Evolutionary conservation across 2,888 invertebrate genomes (phyloP).

Genomic region (Phalera bucephala): DNA sequence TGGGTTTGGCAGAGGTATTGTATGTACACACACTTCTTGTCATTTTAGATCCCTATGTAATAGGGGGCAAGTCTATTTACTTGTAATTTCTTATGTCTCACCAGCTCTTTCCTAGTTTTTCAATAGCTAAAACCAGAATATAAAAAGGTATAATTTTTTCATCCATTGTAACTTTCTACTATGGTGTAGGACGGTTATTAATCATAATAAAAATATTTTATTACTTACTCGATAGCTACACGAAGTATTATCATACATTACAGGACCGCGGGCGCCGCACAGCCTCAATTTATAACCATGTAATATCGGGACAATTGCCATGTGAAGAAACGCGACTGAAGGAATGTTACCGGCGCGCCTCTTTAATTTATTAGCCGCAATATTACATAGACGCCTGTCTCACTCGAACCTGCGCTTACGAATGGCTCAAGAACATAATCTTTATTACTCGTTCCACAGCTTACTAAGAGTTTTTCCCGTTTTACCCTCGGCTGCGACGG

Average conservation of each 20-base stretch:
- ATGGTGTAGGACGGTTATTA: too few relatives aligned
- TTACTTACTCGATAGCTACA: slow-evolving; percentile 40
- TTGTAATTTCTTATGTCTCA: too few relatives aligned
- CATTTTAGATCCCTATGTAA: too few relatives aligned
- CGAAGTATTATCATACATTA: slow-evolving; percentile 55
- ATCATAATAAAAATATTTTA: slow-evolving; percentile 52
- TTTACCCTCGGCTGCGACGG: slow-evolving; percentile 47
- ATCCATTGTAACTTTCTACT: too few relatives aligned
- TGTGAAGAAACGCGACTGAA: slow-evolving; percentile 57
- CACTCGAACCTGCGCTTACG: slow-evolving; percentile 40
- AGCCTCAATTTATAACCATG: slow-evolving; percentile 64
- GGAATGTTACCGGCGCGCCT: slow-evolving; percentile 53
- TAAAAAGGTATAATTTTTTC: too few relatives aligned
- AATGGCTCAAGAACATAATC: slow-evolving; percentile 65
- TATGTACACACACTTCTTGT: too few relatives aligned
- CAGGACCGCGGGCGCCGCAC: slow-evolving; percentile 30
- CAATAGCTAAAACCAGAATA: too few relatives aligned
- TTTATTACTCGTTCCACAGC: slow-evolving; percentile 57
- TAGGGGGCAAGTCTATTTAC: too few relatives aligned
- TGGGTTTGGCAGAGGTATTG: too few relatives aligned
- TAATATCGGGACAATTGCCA: slow-evolving; percentile 74
- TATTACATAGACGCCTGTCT: slow-evolving; percentile 50
- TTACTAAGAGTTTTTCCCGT: slow-evolving; percentile 55
- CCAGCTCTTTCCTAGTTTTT: too few relatives aligned
- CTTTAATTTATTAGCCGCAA: slow-evolving; percentile 71